A percentile compares a stretch with the other conserved stretches of the same genome.
These are phyloP conservation scores for Diuraphis noxia DNA, from an alignment of 1,140 invertebrate species.

Conservation along the genomic window DNA sequence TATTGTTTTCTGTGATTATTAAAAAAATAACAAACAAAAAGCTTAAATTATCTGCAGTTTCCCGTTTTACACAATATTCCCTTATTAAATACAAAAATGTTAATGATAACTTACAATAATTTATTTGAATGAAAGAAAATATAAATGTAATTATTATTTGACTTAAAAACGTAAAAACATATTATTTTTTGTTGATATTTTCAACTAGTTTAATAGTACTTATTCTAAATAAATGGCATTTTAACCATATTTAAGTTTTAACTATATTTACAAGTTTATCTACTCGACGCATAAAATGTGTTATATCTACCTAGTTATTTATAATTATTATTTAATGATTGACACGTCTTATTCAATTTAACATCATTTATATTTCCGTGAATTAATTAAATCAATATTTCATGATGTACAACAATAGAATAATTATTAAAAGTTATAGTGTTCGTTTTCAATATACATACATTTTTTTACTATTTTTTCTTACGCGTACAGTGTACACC, in stretches of 20 bases:
- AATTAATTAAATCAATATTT: neutral
- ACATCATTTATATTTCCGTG: neutral
- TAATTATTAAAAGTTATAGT: neutral
- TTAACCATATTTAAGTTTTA: neutral
- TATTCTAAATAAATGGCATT: too few species aligned
- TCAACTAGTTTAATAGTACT: neutral
- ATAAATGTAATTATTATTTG: neutral
- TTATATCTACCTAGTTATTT: neutral
- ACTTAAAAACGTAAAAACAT: neutral
- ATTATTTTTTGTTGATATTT: neutral
- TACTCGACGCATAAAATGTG: neutral
- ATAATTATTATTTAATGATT: neutral
- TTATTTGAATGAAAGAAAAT: neutral
- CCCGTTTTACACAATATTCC: neutral
- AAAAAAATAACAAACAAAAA: neutral
- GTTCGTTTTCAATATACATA: neutral
- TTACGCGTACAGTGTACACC: too few species aligned
- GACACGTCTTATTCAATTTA: neutral
- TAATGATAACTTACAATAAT: too few species aligned
- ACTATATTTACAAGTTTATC: neutral
- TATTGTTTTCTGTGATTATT: neutral
- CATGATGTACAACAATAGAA: neutral
- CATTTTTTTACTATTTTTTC: neutral
- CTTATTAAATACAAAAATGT: neutral
- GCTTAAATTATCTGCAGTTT: neutral